phyloP scores from a whole-genome alignment of 2,113 vertebrate genomes.

The Gavia stellata region DNA sequence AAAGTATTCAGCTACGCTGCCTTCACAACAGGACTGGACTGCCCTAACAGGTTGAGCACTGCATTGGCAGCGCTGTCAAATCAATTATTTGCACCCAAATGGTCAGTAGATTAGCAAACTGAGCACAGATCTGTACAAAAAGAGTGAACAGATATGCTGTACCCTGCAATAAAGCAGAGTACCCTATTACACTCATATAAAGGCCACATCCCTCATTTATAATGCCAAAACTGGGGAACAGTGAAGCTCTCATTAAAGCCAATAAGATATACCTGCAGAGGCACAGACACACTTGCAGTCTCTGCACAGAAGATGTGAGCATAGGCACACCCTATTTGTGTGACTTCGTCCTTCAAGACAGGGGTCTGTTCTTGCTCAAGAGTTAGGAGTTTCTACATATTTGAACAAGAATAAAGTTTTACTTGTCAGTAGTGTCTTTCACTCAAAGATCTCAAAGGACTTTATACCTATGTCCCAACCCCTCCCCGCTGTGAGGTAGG shows the following conservation, averaged over 20 bases:
- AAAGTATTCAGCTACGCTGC: neutral
- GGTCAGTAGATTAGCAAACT: neutral
- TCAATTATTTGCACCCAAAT: neutral
- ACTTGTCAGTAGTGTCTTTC: neutral
- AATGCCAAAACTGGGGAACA: neutral
- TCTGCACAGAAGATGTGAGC: neutral
- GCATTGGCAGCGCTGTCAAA: neutral
- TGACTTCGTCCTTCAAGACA: neutral
- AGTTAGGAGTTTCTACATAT: neutral
- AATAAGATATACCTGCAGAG: neutral
- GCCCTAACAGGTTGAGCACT: neutral
- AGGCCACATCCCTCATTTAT: neutral
- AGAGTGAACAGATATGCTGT: neutral
- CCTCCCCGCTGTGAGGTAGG: slow-evolving; percentile 65
- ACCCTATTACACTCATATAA: neutral
- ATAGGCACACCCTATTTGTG: neutral
- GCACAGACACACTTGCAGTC: neutral
- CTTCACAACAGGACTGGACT: neutral
- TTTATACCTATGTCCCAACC: slow-evolving; percentile 6
- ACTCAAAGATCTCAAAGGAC: slow-evolving; percentile 21
- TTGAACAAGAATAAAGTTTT: neutral
- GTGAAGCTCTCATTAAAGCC: neutral
- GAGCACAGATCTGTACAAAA: neutral
- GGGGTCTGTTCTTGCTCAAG: neutral
- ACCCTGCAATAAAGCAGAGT: neutral